Percentiles rank a stretch among this genome's conserved stretches.
Conservation (phyloP, 2,888 invertebrate species). For the Leptinotarsa juncta region DNA sequence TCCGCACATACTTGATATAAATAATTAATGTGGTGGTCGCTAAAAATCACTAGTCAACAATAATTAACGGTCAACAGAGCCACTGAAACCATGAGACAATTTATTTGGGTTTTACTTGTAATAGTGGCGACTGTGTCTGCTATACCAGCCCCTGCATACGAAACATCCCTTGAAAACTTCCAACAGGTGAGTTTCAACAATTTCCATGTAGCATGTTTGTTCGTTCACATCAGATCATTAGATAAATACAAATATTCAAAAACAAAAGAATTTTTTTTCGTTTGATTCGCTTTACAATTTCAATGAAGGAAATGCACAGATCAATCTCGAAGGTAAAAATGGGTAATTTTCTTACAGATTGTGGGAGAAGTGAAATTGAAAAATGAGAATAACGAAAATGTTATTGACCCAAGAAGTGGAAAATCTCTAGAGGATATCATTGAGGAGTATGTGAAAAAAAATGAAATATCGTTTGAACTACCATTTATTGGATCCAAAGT, state of each 20-base stretch:
- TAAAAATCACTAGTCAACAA: slow-evolving; percentile 9
- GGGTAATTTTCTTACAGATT: no score
- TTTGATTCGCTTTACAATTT: no score
- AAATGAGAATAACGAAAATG: neutral
- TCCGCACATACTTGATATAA: slow-evolving; percentile 19
- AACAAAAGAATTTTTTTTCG: no score
- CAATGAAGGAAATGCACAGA: no score
- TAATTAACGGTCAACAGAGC: slow-evolving; percentile 14
- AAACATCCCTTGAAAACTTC: neutral
- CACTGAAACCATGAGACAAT: slow-evolving; percentile 17
- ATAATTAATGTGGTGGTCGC: slow-evolving; percentile 22
- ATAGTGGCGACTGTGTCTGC: slow-evolving; percentile 8
- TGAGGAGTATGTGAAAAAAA: slow-evolving; percentile 77
- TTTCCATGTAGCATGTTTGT: no score
- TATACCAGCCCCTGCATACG: slow-evolving; percentile 11
- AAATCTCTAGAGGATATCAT: slow-evolving; percentile 75
- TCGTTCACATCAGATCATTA: no score
- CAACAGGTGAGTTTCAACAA: neutral
- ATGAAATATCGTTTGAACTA: slow-evolving; percentile 81
- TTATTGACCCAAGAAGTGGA: slow-evolving; percentile 66
- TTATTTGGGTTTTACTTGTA: slow-evolving; percentile 6
- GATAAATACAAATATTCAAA: no score
- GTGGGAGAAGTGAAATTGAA: no score
- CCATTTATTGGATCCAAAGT: slow-evolving; percentile 79
- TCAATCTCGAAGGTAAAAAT: no score